phyloP scores from a whole-genome alignment of 2,113 vertebrate genomes.

The Phainopepla nitens region DNA sequence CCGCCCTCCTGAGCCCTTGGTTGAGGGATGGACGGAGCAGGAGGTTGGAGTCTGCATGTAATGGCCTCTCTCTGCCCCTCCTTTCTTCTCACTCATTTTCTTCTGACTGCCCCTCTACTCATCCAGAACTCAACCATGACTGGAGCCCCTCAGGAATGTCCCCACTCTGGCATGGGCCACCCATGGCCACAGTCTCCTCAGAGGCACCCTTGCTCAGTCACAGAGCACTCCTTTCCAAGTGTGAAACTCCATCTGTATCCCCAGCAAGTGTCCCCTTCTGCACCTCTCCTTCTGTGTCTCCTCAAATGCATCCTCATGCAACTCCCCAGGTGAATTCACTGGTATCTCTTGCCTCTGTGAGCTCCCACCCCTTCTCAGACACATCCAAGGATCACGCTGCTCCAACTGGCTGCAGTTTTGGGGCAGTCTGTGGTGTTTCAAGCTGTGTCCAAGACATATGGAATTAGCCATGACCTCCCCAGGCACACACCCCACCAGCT shows the following conservation, averaged over 20 bases:
- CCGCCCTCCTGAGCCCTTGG: neutral
- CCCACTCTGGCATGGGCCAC: neutral
- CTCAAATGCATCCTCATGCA: neutral
- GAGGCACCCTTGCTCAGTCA: neutral
- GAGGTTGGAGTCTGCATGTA: neutral
- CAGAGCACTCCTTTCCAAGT: neutral
- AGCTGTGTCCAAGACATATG: neutral
- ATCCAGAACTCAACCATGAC: neutral
- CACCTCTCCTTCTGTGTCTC: neutral
- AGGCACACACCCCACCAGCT: too few relatives aligned
- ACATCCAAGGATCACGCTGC: rapidly evolving
- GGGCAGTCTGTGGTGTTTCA: neutral
- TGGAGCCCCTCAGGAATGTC: neutral
- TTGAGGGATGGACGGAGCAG: rapidly evolving
- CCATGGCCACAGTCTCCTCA: neutral
- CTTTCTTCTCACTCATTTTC: neutral
- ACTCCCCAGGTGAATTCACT: neutral
- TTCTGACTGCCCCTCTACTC: neutral
- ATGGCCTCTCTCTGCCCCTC: neutral
- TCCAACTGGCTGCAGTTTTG: neutral
- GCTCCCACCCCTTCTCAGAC: neutral
- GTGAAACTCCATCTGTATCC: neutral
- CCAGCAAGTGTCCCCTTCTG: neutral
- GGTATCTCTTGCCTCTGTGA: neutral
- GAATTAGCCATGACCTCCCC: neutral